Evolutionary conservation across 64 coral and sea anemone genomes (phyloP).

Genomic region (Acropora tenuis): DNA sequence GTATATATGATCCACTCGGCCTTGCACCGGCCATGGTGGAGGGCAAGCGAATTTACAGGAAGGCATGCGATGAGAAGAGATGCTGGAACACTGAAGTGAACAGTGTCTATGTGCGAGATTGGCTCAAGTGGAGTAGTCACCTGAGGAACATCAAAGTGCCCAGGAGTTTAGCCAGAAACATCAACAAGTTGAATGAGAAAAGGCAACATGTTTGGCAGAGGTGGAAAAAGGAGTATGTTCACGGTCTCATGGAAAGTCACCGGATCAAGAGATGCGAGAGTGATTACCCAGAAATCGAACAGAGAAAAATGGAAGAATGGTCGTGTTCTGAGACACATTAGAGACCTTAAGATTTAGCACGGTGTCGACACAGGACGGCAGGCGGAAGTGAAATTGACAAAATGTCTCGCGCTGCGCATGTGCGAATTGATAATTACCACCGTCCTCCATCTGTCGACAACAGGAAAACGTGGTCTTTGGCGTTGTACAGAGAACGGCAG

Average conservation of each 20-base stretch:
- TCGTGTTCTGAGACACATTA: not conserved
- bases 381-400: too few relatives aligned
- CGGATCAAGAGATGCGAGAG: slow-evolving; percentile 2
- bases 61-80: slow-evolving; percentile 36
- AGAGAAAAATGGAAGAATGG: slow-evolving; percentile 22
- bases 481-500: too few relatives aligned
- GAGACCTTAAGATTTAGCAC: not conserved
- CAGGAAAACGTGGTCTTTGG: too few relatives aligned
- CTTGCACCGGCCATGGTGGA: slow-evolving; percentile 36
- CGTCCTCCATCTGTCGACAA: too few relatives aligned
- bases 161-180: slow-evolving; percentile 19
- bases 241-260: slow-evolving; percentile 77
- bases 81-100: slow-evolving; percentile 24
- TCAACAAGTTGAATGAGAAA: slow-evolving; percentile 2
- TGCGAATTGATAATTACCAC: too few relatives aligned
- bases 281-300: slow-evolving; percentile 19
- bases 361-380: too few relatives aligned
- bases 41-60: slow-evolving; percentile 53
- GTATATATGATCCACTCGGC: slow-evolving; percentile 35
- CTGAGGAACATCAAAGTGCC: slow-evolving; percentile 35
- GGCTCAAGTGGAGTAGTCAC: slow-evolving; percentile 49
- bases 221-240: slow-evolving; percentile 71
- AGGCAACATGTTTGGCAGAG: slow-evolving; percentile 30
- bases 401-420: too few relatives aligned
- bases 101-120: not conserved